Base-by-base conservation (phyloP, 2,113 vertebrate genomes). In the Chunga burmeisteri region DNA sequence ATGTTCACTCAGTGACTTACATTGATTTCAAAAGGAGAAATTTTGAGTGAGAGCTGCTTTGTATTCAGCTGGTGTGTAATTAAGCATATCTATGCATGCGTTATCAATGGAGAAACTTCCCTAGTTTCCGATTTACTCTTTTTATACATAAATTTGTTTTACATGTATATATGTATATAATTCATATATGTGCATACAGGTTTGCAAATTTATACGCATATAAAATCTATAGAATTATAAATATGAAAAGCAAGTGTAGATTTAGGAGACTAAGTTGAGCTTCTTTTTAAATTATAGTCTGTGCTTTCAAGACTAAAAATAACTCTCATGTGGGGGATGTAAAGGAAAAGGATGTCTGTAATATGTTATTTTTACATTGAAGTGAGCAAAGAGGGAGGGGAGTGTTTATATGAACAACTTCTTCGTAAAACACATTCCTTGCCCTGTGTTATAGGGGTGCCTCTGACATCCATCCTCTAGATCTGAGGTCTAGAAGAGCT, bases 261-360 rank as follows among this genome's bases (percentile, higher is more conserved):
- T 72, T 93, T 80, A 49, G 40, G 58, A 86, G 49, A 52, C 10
- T 40, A 74, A 63, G 23, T 47, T 63, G 21, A 59, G 5, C 10
- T 77, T 68, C 15, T 52, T 83, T 91, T 79, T 3, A 74, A 93
- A 66, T 58, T 70, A 22, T 27, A 30, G 12, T 38, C 26, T 67
- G 13, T 63, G 11, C 15, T 87, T 85, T 86, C 71, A 70, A 66
- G 66, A 68, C 40, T 80, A 58, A 91, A 88, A 94, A 70, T 49
- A 68, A 52, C 11, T 53, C 46, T 92, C 10, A 50, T 62, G 12
- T 67, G 22, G 14, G 13, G 25, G 18, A 21, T 26, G 20, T 29
- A 81, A 92, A 73, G 15, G 22, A 79, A 88, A 88, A 61, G 10
- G 6, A 29, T n/a, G 15, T 32, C 13, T 77, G 7, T 53, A 50